Evolutionary conservation across 2,797 vertebrate species (phyloP).

Genomic region (Tapirus indicus): DNA sequence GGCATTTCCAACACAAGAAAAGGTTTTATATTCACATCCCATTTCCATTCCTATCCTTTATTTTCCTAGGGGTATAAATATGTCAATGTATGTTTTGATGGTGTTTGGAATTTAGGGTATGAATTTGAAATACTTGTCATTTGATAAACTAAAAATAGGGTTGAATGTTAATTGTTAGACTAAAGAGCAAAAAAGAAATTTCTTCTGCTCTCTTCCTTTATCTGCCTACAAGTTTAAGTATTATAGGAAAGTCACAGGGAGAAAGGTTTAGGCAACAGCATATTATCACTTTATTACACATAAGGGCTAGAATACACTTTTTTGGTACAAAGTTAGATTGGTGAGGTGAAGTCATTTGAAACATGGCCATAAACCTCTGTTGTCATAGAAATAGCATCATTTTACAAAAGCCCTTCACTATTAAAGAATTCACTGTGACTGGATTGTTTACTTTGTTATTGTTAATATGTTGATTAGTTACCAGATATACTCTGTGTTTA

Average conservation of each 20-base stretch:
- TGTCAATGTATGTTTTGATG: neutral
- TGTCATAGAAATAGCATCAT: conserved; percentile 29
- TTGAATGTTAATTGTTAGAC: conserved; percentile 27
- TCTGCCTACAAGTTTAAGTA: conserved; percentile 19
- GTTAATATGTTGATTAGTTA: conserved; percentile 36
- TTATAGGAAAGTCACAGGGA: neutral
- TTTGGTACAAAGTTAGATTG: conserved; percentile 11
- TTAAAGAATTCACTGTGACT: neutral
- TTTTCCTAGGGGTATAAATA: neutral
- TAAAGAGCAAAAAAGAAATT: neutral
- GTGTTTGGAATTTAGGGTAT: conserved; percentile 1
- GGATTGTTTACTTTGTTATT: conserved; percentile 28
- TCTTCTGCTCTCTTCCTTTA: conserved; percentile 32
- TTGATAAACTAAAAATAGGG: conserved; percentile 28
- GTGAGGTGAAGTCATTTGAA: conserved; percentile 17
- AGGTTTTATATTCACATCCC: neutral
- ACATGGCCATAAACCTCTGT: neutral
- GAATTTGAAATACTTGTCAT: conserved; percentile 55
- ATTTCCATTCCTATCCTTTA: conserved; percentile 49
- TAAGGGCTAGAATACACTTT: neutral
- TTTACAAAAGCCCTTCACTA: conserved; percentile 37
- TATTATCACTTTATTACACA: neutral
- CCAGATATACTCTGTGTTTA: neutral
- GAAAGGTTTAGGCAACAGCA: neutral
- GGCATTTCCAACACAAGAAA: neutral